Conservation (phyloP, 2,113 vertebrate species). For the Menura novaehollandiae region DNA sequence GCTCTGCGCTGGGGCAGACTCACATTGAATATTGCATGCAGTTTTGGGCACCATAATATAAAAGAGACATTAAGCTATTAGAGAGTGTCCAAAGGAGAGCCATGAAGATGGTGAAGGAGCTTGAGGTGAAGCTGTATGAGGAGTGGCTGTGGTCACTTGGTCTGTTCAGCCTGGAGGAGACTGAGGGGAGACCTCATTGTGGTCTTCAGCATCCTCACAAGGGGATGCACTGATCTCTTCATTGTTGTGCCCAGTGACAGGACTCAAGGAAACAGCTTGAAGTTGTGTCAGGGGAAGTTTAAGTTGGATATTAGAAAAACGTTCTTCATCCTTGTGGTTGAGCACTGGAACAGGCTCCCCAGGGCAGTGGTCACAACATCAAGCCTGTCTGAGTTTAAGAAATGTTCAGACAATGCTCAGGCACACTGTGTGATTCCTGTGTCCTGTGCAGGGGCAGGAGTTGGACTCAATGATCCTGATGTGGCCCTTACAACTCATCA, state of each 20-base stretch:
- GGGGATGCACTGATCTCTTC: not conserved
- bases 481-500: not conserved
- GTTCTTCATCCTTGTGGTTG: not conserved
- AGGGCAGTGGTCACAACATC: not conserved
- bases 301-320: not conserved
- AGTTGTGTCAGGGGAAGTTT: not conserved
- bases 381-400: not conserved
- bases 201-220: not conserved
- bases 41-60: not conserved
- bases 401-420: not conserved
- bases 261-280: not conserved
- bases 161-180: not conserved
- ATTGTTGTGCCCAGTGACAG: not conserved
- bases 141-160: not conserved
- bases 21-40: accelerated
- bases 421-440: not conserved
- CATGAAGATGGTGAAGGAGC: no score
- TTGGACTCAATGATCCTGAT: not conserved
- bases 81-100: not conserved
- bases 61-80: not conserved
- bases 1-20: accelerated
- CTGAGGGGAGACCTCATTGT: not conserved
- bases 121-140: accelerated
- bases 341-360: not conserved
- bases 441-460: no score